phyloP scores from a whole-genome alignment of 2,113 vertebrate genomes.

The Oxyura jamaicensis region DNA sequence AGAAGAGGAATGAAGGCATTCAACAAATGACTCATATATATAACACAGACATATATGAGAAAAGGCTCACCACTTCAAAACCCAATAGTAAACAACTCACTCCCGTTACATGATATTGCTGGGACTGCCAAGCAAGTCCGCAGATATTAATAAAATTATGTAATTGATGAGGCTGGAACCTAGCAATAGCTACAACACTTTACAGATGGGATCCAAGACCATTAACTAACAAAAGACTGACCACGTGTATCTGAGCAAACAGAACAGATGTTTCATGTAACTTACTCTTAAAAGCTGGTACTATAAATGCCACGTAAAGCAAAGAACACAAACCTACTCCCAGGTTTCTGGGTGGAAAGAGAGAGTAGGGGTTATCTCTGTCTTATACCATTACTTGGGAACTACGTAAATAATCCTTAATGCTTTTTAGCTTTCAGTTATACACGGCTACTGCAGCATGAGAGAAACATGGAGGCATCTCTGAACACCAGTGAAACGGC shows the following conservation, averaged over 20 bases:
- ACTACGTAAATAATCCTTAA: neutral
- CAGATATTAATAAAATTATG: neutral
- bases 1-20: neutral
- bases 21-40: neutral
- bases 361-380: neutral
- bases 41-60: neutral
- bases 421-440: neutral
- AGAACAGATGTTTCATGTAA: neutral
- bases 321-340: neutral
- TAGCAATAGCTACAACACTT: neutral
- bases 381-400: neutral
- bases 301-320: neutral
- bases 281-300: neutral
- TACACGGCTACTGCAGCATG: neutral
- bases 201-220: neutral
- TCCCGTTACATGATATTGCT: neutral
- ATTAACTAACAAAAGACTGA: neutral
- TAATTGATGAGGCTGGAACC: slow-evolving; percentile 13
- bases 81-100: neutral
- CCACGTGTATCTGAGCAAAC: neutral
- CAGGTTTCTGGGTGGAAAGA: neutral
- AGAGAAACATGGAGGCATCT: neutral
- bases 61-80: slow-evolving; percentile 32
- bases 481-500: accelerated
- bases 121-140: neutral